A percentile compares a stretch with the other conserved stretches of the same genome.
phyloP scores from a whole-genome alignment of 2,888 invertebrate genomes.

The Seira musarum region DNA sequence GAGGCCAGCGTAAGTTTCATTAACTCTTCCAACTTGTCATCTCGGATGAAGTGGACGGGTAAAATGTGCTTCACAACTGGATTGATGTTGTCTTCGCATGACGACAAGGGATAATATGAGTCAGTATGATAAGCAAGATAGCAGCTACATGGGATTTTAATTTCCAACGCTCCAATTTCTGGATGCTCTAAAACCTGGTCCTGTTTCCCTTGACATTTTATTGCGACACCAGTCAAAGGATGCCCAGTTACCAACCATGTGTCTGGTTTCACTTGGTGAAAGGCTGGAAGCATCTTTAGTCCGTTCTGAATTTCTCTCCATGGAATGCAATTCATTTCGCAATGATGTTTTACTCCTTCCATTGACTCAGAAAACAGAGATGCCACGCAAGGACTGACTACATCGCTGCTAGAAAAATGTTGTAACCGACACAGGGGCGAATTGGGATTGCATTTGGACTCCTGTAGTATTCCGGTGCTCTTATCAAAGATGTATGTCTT shows the following conservation, averaged over 20 bases:
- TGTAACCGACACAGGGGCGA: constrained; percentile 57
- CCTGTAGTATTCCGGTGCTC: constrained; percentile 38
- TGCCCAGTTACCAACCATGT: constrained; percentile 60
- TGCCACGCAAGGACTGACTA: constrained; percentile 58
- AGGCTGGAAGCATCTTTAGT: constrained; percentile 45
- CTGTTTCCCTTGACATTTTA: constrained; percentile 59
- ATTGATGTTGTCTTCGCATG: constrained; percentile 44
- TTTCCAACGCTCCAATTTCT: constrained; percentile 57
- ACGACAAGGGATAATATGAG: constrained; percentile 44
- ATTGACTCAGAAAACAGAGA: constrained; percentile 54
- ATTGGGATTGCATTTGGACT: constrained; percentile 49
- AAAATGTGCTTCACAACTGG: constrained; percentile 45
- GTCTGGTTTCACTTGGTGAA: constrained; percentile 53
- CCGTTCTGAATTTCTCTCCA: constrained; percentile 44
- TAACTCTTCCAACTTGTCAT: constrained; percentile 38
- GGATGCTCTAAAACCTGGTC: constrained; percentile 47
- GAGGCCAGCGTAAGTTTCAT: constrained; percentile 15
- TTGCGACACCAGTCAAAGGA: constrained; percentile 41
- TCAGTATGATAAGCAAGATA: constrained; percentile 54
- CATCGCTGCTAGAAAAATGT: constrained; percentile 33
- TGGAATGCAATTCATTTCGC: constrained; percentile 56
- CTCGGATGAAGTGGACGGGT: constrained; percentile 60
- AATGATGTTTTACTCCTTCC: constrained; percentile 55
- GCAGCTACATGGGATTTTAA: constrained; percentile 61
- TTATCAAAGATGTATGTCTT: constrained; percentile 57